phyloP scores from a whole-genome alignment of 2,888 invertebrate genomes.

The Auanema freiburgensis region DNA sequence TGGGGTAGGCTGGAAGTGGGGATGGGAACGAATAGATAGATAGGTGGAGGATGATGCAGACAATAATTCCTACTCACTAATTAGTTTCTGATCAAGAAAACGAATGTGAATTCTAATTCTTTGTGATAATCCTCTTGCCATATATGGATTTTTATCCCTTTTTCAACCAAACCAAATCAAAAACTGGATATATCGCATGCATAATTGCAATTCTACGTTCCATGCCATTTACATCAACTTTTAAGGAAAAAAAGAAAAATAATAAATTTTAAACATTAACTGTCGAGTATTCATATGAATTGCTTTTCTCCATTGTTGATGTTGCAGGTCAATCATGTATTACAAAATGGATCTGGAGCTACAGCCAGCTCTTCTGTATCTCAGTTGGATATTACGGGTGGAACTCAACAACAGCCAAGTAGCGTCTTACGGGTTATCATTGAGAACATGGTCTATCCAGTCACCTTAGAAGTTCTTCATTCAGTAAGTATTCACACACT shows the following conservation, averaged over 20 bases:
- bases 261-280: not conserved
- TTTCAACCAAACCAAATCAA: too few species aligned
- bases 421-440: constrained; percentile 94
- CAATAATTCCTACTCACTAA: too few species aligned
- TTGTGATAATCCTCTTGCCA: too few species aligned
- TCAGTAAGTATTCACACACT: constrained; percentile 70
- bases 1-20: not conserved
- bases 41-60: not conserved
- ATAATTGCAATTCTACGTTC: too few species aligned
- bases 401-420: constrained; percentile 70
- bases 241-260: not conserved
- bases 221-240: not conserved
- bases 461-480: constrained; percentile 93
- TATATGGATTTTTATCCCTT: too few species aligned
- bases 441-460: constrained; percentile 97
- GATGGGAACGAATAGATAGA: not conserved
- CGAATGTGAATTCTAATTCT: too few species aligned
- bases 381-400: constrained; percentile 78
- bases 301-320: too few species aligned
- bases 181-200: too few species aligned
- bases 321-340: not conserved
- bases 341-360: constrained; percentile 8
- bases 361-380: constrained; percentile 41
- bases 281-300: too few species aligned
- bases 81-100: too few species aligned